Percentiles rank a stretch among this genome's conserved stretches.
Conservation (phyloP, 2,113 vertebrate species). For the Tursiops truncatus region DNA sequence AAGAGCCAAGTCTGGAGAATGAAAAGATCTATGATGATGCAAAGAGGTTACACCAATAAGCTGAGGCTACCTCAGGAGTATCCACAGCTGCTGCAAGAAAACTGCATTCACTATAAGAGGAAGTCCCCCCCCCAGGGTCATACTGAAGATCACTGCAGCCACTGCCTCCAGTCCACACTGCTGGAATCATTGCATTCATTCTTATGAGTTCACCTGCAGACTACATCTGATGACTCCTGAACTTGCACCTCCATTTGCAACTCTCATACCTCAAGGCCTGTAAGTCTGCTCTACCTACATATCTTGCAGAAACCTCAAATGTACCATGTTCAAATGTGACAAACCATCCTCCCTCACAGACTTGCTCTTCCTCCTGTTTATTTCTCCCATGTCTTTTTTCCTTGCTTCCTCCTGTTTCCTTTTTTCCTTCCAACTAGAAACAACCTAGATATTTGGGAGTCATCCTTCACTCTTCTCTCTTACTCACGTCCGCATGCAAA, state of each 20-base stretch:
- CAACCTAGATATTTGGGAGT: background rate
- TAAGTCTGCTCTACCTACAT: background rate
- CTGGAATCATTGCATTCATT: background rate
- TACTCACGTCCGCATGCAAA: background rate
- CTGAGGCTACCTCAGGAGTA: no score
- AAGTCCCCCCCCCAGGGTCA: background rate
- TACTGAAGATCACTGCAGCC: background rate
- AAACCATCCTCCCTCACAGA: background rate
- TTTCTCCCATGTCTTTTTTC: background rate
- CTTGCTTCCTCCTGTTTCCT: background rate
- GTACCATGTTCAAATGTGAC: background rate
- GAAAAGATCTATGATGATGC: background rate
- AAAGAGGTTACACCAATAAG: fast-evolving
- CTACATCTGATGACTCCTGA: no score
- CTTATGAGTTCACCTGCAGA: background rate
- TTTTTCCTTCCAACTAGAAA: background rate
- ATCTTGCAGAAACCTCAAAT: background rate
- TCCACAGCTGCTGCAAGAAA: background rate
- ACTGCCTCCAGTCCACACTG: background rate
- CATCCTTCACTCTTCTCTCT: background rate
- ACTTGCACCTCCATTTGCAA: background rate
- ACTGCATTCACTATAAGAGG: background rate
- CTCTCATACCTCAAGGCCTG: background rate
- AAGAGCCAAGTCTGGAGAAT: background rate
- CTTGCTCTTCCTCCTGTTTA: background rate